Evolutionary conservation across 2,888 invertebrate genomes (phyloP).

Genomic region (Geophilus truncorum): DNA sequence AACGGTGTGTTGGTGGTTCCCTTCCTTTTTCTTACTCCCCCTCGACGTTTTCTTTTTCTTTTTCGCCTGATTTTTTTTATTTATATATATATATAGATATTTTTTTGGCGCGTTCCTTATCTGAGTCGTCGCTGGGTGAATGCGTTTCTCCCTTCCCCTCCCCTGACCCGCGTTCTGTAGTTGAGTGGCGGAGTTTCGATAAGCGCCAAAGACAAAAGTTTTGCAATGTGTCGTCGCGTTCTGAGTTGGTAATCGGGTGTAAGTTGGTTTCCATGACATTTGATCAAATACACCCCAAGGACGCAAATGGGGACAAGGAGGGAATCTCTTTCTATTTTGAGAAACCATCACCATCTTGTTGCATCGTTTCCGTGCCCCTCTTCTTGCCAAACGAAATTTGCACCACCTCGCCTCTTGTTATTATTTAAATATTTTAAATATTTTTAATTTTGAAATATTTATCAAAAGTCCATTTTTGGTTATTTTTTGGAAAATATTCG

Average conservation of each 20-base stretch:
- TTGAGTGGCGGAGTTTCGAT: constrained; percentile 21
- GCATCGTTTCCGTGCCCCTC: background rate
- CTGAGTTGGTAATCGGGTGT: constrained; percentile 18
- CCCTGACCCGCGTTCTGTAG: constrained; percentile 25
- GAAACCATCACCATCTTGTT: constrained; percentile 14
- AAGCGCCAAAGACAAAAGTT: constrained; percentile 27
- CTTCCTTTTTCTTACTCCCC: background rate
- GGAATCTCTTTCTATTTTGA: constrained; percentile 17
- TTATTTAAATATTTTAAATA: no score
- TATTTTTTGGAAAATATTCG: no score
- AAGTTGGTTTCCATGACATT: constrained; percentile 23
- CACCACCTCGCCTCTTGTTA: no score
- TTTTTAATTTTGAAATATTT: no score
- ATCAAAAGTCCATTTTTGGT: no score
- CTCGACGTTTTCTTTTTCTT: constrained; percentile 23
- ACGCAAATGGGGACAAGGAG: constrained; percentile 27
- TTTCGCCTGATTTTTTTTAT: background rate
- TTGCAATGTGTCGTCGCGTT: constrained; percentile 25
- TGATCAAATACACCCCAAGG: constrained; percentile 25
- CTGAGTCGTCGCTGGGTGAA: constrained; percentile 23
- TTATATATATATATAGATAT: background rate
- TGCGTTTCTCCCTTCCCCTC: constrained; percentile 25
- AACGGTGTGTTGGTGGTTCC: constrained; percentile 14
- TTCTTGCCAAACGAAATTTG: constrained; percentile 9
- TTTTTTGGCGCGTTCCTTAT: constrained; percentile 20